phyloP scores from a whole-genome alignment of 2,113 vertebrate genomes.

The Piliocolobus tephrosceles region DNA sequence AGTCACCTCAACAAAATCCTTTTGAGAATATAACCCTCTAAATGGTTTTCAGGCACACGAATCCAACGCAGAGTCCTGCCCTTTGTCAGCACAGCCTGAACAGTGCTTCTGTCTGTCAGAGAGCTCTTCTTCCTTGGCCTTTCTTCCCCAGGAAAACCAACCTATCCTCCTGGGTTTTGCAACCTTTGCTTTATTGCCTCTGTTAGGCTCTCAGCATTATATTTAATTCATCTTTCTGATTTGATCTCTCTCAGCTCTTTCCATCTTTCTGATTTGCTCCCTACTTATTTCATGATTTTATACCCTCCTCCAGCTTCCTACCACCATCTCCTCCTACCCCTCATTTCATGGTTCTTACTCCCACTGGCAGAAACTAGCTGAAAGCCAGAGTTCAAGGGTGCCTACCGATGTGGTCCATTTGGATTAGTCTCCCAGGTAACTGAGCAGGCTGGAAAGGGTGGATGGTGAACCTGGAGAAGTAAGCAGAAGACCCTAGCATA shows the following conservation, averaged over 20 bases:
- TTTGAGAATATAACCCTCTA: background rate
- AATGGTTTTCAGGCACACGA: background rate
- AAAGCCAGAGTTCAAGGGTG: background rate
- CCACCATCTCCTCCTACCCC: background rate
- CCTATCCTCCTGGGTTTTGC: background rate
- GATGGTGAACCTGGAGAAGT: background rate
- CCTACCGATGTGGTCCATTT: background rate
- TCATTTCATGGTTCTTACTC: background rate
- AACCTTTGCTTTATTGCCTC: background rate
- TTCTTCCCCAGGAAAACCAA: background rate
- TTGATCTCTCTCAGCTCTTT: background rate
- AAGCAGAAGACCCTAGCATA: background rate
- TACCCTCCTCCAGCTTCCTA: background rate
- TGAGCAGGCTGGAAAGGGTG: background rate
- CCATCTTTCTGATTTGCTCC: background rate
- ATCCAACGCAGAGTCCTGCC: background rate
- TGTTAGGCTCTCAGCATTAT: background rate
- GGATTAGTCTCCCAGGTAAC: background rate
- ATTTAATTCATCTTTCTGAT: background rate
- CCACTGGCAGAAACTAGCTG: background rate
- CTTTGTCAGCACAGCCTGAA: background rate
- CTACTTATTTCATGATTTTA: background rate
- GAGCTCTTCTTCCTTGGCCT: background rate
- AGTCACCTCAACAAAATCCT: background rate
- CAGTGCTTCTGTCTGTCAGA: background rate